Conservation (phyloP, 1,140 invertebrate species). For the Zaprionus ghesquierei region DNA sequence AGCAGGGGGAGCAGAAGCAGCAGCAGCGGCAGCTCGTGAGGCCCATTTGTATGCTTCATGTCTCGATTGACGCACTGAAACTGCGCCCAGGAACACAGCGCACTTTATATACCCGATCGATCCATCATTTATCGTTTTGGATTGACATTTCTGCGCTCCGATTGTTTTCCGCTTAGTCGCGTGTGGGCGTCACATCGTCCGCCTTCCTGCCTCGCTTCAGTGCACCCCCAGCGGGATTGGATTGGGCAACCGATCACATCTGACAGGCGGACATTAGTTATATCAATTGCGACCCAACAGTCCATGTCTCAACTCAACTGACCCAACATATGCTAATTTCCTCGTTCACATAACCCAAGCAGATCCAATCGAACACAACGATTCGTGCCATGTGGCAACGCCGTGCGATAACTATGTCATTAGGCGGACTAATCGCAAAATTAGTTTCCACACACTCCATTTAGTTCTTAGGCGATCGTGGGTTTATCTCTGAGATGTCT, state of each 20-base stretch:
- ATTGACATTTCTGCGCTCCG: not conserved
- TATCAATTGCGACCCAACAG: not conserved
- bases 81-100: constrained; percentile 33
- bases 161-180: constrained; percentile 53
- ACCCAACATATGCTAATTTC: constrained; percentile 18
- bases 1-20: constrained; percentile 12
- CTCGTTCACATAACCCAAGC: not conserved
- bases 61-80: constrained; percentile 26
- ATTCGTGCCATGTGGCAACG: not conserved
- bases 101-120: constrained; percentile 38
- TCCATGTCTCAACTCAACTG: constrained; percentile 20
- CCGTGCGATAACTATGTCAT: not conserved
- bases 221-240: constrained; percentile 20
- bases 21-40: constrained; percentile 14
- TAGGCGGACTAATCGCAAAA: not conserved
- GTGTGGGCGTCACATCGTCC: constrained; percentile 22
- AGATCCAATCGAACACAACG: not conserved
- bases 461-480: not conserved
- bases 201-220: constrained; percentile 22
- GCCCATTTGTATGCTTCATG: constrained; percentile 12
- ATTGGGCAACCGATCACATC: constrained; percentile 25
- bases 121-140: not conserved
- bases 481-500: too few relatives aligned
- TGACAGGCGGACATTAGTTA: not conserved
- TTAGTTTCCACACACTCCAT: not conserved